Base-by-base conservation (phyloP, 2,888 invertebrate genomes). In the Platycheirus albimanus region DNA sequence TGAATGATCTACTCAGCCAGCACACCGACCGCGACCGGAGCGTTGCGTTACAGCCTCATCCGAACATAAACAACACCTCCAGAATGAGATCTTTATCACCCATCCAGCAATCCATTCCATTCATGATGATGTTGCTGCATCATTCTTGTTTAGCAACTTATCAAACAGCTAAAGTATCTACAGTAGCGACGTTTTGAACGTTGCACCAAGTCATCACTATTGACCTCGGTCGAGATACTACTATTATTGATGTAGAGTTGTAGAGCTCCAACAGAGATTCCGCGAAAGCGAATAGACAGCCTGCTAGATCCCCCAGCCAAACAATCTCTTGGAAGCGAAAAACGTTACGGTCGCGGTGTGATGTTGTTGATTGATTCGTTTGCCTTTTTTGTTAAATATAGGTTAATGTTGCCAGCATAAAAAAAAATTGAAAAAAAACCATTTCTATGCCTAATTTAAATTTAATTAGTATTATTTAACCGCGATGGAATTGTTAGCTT, bases 61-160 rank as follows among this genome's bases (percentile, higher is more conserved):
- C 13, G 38, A 41, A 41, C 38, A 41, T 33, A 36, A 20, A 49
- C 20, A 72, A 72, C 58, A 78, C 66, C 61, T 63, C 47, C 17
- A 80, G 76, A 80, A 76, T 51, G 30, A 75, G 71, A 80, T 76
- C 43, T 64, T 56, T 80, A 76, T 76, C 79, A 13, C 10, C 3
- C 38, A 43, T 36, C 45, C n/a, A 67, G 28, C 61, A 47, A 69
- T 24, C 13, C 64, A 64, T 51, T 64, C 30, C 64, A 64, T 58
- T 64, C 45, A 24, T 10, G 58, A 38, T 51, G 28, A 71, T 77
- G 72, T 74, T 83, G 72, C 78, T 69, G 72, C 66, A 77, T 66
- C 77, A 77, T 81, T 78, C 83, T 78, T 69, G 83, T 74, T 69
- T 54, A 72, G 69, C 83, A 74, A 78, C 83, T 78, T 74, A 54